Base-by-base conservation (phyloP, 2,113 vertebrate genomes). In the Piaya cayana region DNA sequence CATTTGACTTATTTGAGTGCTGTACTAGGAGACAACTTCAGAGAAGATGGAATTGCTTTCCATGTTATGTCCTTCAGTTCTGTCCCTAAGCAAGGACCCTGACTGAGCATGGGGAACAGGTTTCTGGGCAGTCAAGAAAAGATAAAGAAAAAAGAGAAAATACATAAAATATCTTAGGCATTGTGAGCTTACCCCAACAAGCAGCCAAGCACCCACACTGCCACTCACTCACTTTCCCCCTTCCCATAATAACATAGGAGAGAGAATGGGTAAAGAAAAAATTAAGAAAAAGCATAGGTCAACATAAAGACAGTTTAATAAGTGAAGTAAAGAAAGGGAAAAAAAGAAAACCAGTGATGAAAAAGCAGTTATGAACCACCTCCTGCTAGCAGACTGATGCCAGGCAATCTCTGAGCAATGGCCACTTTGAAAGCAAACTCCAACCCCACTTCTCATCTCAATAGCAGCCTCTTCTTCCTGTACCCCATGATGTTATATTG, bases 391-490 rank as follows among this genome's bases (percentile, higher is more conserved):
- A 74, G 43, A 47, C 17, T 34, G 53, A 74, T 77, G 26, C 9
- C 34, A 64, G 15, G n/a, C 13, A 26, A 25, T n/a, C 26, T 62
- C 43, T 74, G 68, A 69, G 39, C 15, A 85, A 18, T 36, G 43
- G 2, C 14, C 4, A 16, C 19, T 34, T 42, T 30, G 19, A 65
- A 88, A 70, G 5, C 0, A 20, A 52, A 3, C 2, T 63, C 7
- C 8, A 15, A 1, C 17, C 12, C 5, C 5, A 5, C 29, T 77
- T 4, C 26, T 30, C 6, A 23, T 3, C 15, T 5, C 9, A 25
- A 26, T 7, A 8, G 15, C 22, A 39, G 29, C 3, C 11, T 4
- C 30, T 88, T 58, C n/a, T 42, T 65, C 26, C 15, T 68, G 27
- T 62, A 55, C 26, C 25, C 53, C 23, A 15, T 49, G 47, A 27